Percentiles rank a stretch among this genome's conserved stretches.
Evolutionary conservation across 2,888 invertebrate species (phyloP).

Genomic region (Xestoiulus laeticollis): DNA sequence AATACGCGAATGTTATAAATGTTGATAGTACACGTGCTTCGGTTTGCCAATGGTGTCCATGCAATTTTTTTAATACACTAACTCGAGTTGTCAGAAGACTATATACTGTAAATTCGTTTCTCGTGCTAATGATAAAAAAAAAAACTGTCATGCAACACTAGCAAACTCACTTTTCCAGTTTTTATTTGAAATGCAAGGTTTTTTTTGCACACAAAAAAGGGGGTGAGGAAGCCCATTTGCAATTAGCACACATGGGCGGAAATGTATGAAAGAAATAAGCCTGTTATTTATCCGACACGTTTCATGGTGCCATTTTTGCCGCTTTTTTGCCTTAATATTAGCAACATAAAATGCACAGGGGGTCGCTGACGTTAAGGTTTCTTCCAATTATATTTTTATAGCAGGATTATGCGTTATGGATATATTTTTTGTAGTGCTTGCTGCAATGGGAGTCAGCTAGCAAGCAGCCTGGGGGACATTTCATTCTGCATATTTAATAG

Average conservation of each 20-base stretch:
- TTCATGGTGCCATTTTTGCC: background rate
- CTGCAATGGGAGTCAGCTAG: background rate
- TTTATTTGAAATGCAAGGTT: too few species aligned
- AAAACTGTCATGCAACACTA: too few species aligned
- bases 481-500: slow-evolving; percentile 33
- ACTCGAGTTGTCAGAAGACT: too few species aligned
- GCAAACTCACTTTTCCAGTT: too few species aligned
- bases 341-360: background rate
- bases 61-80: too few species aligned
- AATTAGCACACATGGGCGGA: background rate
- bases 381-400: slow-evolving; percentile 31
- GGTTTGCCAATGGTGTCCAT: too few species aligned
- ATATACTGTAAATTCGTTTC: too few species aligned
- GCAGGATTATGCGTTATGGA: slow-evolving; percentile 2
- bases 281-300: background rate
- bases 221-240: background rate
- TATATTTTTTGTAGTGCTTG: background rate
- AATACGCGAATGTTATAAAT: too few species aligned
- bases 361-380: background rate
- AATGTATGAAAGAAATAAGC: background rate
- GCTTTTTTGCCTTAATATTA: background rate
- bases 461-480: slow-evolving; percentile 12
- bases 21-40: too few species aligned
- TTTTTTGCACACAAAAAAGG: background rate
- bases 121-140: too few species aligned